Evolutionary conservation across 1,140 invertebrate species (phyloP).

Genomic region (Babylonia areolata): DNA sequence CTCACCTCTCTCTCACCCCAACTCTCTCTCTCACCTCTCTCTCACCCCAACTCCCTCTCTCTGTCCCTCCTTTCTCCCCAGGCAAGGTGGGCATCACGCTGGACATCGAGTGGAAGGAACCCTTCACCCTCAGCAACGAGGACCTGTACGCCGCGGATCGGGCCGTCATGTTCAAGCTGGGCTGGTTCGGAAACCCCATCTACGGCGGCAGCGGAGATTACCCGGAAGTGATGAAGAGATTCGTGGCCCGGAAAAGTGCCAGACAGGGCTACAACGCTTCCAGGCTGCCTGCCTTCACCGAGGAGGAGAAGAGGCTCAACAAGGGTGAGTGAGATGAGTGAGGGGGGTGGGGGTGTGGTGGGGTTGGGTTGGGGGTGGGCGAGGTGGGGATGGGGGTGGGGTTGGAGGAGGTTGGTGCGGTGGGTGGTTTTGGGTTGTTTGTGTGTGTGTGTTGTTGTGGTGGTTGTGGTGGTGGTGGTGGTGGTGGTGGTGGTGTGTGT

Average conservation of each 20-base stretch:
- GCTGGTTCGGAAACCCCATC: constrained; percentile 64
- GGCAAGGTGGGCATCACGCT: constrained; percentile 51
- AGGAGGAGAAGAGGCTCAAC: constrained; percentile 60
- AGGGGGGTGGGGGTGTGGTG: no score
- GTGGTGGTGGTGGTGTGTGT: no score
- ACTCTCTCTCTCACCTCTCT: background rate
- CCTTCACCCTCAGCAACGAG: constrained; percentile 40
- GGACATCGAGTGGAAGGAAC: constrained; percentile 57
- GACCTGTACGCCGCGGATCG: constrained; percentile 57
- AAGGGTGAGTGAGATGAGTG: no score
- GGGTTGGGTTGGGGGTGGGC: no score
- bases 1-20: no score
- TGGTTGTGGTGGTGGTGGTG: no score
- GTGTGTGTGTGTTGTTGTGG: no score
- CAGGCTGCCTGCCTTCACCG: constrained; percentile 68
- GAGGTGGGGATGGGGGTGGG: no score
- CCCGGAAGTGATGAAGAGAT: constrained; percentile 62
- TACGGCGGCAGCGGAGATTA: constrained; percentile 64
- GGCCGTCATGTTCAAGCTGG: constrained; percentile 62
- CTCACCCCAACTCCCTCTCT: background rate
- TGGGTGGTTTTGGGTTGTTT: no score
- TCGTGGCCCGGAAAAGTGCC: constrained; percentile 53
- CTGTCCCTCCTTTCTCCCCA: background rate
- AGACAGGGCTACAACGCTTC: constrained; percentile 50
- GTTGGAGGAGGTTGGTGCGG: no score